Conservation (phyloP, 2,113 vertebrate species). For the Camelus dromedarius region DNA sequence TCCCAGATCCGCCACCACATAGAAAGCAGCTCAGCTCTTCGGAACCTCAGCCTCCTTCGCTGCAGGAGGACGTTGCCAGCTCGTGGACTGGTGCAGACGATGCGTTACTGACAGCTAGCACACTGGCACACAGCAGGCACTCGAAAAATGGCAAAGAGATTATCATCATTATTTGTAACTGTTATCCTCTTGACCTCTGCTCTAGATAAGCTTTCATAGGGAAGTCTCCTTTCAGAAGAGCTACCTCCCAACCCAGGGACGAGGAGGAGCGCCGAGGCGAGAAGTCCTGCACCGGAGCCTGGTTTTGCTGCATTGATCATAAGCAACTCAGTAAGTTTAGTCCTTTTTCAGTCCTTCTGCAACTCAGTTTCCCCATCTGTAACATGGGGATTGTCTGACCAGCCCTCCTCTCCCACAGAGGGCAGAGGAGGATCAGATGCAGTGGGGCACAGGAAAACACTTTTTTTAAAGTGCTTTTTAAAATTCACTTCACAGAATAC, state of each 20-base stretch:
- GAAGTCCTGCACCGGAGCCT: fast-evolving
- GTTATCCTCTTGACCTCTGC: not conserved
- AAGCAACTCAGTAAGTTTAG: fast-evolving
- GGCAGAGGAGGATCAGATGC: not conserved
- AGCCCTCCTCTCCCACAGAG: not conserved
- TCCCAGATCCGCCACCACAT: not conserved
- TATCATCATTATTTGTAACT: fast-evolving
- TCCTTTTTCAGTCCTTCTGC: fast-evolving
- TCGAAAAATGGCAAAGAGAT: fast-evolving
- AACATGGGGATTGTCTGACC: not conserved
- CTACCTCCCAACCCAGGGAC: not conserved
- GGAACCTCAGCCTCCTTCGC: not conserved
- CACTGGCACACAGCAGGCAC: not conserved
- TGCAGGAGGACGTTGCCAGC: not conserved
- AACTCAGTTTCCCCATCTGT: not conserved
- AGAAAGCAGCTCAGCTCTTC: not conserved
- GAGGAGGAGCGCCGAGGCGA: not conserved
- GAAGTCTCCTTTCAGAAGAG: not conserved
- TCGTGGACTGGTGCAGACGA: fast-evolving
- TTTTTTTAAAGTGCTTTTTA: not conserved
- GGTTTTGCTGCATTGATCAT: fast-evolving
- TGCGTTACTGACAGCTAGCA: fast-evolving
- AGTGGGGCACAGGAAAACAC: not conserved
- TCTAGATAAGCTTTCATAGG: not conserved
- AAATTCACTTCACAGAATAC: not conserved